Base-by-base conservation (phyloP, 2,113 vertebrate genomes). In the Colistium nudipinnis region DNA sequence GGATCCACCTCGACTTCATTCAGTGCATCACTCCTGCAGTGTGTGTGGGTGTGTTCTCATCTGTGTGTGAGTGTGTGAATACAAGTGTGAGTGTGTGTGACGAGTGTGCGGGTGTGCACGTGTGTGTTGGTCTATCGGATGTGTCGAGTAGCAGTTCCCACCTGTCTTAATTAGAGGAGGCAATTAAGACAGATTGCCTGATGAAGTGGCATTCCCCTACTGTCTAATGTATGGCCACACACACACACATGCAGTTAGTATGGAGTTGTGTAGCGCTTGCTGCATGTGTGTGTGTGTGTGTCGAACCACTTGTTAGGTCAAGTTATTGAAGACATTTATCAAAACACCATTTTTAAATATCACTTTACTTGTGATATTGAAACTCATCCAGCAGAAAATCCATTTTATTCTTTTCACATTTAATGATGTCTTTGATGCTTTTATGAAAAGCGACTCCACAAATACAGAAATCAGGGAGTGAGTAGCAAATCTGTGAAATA, bases 111-210 rank as follows among this genome's bases (percentile, higher is more conserved):
- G 52, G 55, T 64, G 4, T 2, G 31, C 44, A 49, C 63, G 56
- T 75, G 39, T 65, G 27, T 77, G 38, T 22, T 9, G 25, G 44
- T 75, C 49, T 36, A 20, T 55, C n/a, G n/a, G n/a, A n/a, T n/a
- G n/a, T n/a, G n/a, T n/a, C n/a, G 51, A 43, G 54, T 67, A 67
- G 54, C 49, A 61, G 65, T 63, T 70, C 81, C 52, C 74, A 66
- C 84, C 76, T 86, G 78, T 88, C 81, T 82, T 87, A 80, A 86
- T 87, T 85, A 87, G 62, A 33, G 22, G 53, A 74, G 62, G 81
- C 78, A 85, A 80, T 89, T 87, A 83, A 87, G 80, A 89, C 62
- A 68, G 78, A 87, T 89, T 80, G 72, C 70, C 71, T 86, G 83
- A 88, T 89, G 87, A 88, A 76, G 62, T 62, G 60, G 79, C 71